phyloP scores from a whole-genome alignment of 2,888 invertebrate genomes.

The Ypsolopha sequella region DNA sequence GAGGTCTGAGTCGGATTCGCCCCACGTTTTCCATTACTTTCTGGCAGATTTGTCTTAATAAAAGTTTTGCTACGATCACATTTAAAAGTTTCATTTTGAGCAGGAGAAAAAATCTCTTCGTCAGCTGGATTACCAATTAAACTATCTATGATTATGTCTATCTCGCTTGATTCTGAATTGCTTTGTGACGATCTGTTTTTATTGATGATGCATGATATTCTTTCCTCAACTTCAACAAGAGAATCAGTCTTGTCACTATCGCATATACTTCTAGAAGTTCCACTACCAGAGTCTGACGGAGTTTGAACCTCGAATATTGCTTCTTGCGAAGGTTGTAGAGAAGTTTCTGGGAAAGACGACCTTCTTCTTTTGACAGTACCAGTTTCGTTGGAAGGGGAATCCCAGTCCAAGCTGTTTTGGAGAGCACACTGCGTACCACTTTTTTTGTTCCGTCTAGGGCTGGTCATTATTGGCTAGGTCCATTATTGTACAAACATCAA shows the following conservation, averaged over 20 bases:
- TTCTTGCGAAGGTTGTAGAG: conserved; percentile 29
- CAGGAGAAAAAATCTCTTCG: conserved; percentile 25
- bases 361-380: conserved; percentile 80
- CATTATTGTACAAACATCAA: conserved; percentile 28
- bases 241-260: conserved; percentile 48
- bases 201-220: conserved; percentile 61
- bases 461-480: conserved; percentile 55
- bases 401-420: conserved; percentile 73
- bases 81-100: conserved; percentile 33
- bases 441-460: conserved; percentile 61
- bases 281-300: conserved; percentile 56
- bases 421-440: conserved; percentile 45
- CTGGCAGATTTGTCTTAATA: conserved; percentile 32
- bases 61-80: conserved; percentile 48
- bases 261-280: conserved; percentile 45
- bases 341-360: conserved; percentile 61
- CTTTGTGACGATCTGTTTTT: conserved; percentile 61
- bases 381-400: conserved; percentile 77
- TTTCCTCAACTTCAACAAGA: conserved; percentile 55
- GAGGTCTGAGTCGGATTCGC: conserved; percentile 19
- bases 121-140: conserved; percentile 36
- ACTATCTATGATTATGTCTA: conserved; percentile 51
- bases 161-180: conserved; percentile 58
- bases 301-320: conserved; percentile 49
- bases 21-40: conserved; percentile 27